Percentiles rank a stretch among this genome's conserved stretches.
Evolutionary conservation across 2,888 invertebrate species (phyloP).

Genomic region (Cyrtodaria siliqua): DNA sequence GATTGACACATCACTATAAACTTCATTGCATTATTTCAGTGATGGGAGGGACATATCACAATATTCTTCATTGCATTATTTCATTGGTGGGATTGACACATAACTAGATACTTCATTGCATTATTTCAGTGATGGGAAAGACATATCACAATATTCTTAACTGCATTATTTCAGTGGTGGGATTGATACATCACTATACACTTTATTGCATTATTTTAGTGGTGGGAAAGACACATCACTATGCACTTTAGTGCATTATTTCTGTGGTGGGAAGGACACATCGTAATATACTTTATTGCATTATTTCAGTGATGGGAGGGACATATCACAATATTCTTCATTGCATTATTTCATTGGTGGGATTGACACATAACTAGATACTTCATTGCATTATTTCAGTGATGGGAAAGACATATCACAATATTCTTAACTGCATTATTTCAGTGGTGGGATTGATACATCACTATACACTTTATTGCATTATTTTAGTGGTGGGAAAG

Average conservation of each 20-base stretch:
- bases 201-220: slow-evolving; percentile 88
- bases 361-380: no score
- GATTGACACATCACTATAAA: no score
- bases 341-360: slow-evolving; percentile 92
- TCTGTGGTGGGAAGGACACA: slow-evolving; percentile 99
- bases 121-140: slow-evolving; percentile 97
- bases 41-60: slow-evolving; percentile 99
- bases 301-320: slow-evolving; percentile 97
- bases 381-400: slow-evolving; percentile 88
- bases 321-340: no score
- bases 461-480: no score
- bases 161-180: slow-evolving; percentile 93
- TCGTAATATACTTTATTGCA: no score
- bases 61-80: no score
- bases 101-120: no score
- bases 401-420: slow-evolving; percentile 99
- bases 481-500: slow-evolving; percentile 97
- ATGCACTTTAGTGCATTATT: no score
- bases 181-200: no score
- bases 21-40: slow-evolving; percentile 88
- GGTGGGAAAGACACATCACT: slow-evolving; percentile 99
- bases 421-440: no score
- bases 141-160: no score
- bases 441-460: slow-evolving; percentile 99
- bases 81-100: slow-evolving; percentile 99